These are phyloP conservation scores for Sisyra nigra DNA, from an alignment of 2,888 invertebrate genomes.

Conservation along the genomic window DNA sequence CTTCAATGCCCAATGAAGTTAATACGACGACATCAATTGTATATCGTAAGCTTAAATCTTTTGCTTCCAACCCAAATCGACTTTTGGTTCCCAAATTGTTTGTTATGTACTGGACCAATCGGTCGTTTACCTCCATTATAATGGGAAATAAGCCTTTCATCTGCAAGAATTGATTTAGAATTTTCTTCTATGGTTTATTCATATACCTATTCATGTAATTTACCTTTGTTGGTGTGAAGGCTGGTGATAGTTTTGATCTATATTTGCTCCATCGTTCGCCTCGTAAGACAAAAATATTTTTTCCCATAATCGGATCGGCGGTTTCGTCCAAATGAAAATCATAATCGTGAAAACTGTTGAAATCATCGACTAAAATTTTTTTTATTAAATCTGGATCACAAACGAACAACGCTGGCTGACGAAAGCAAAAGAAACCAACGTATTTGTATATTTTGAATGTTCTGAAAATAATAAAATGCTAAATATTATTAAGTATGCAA, in stretches of 20 bases:
- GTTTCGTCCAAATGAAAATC: slow-evolving; percentile 23
- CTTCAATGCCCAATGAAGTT: slow-evolving; percentile 23
- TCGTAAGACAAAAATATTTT: slow-evolving; percentile 29
- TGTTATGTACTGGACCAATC: slow-evolving; percentile 23
- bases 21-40: slow-evolving; percentile 25
- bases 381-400: slow-evolving; percentile 23
- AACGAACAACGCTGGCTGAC: slow-evolving; percentile 19
- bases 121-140: slow-evolving; percentile 25
- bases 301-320: slow-evolving; percentile 28
- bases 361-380: slow-evolving; percentile 21
- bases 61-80: slow-evolving; percentile 22
- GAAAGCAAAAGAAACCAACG: slow-evolving; percentile 22
- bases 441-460: slow-evolving; percentile 19
- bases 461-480: slow-evolving; percentile 17
- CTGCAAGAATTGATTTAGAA: too few species aligned
- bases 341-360: slow-evolving; percentile 23
- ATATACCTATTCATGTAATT: too few species aligned
- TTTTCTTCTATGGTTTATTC: too few species aligned
- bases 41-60: slow-evolving; percentile 21
- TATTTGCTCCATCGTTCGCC: slow-evolving; percentile 32
- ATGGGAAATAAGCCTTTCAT: slow-evolving; percentile 29
- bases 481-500: too few species aligned
- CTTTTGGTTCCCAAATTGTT: slow-evolving; percentile 16
- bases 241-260: slow-evolving; percentile 30
- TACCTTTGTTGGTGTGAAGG: slow-evolving; percentile 32